Evolutionary conservation across 2,113 vertebrate species (phyloP), one percentile per base, ranked within the genome.

Genomic region (Phainopepla nitens): DNA sequence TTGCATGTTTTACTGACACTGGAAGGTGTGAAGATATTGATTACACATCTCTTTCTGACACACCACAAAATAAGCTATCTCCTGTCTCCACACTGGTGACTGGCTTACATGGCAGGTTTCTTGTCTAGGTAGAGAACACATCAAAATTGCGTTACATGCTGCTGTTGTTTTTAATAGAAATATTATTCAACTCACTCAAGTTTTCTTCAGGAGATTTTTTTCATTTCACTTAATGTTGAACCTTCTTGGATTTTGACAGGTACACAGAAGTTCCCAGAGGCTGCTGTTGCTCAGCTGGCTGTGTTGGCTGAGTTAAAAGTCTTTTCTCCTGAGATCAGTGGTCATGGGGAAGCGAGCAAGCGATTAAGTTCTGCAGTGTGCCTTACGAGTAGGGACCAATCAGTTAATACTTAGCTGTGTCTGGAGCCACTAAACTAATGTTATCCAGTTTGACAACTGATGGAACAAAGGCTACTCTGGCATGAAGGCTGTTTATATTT

Each of bases 391-490:
- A 53, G 83, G 61, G 94, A 93, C 97, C 72, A 78, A 97, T 95
- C 90, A 69, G 94, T 96, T 97, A 80, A 95, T 95, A 71, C 87
- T 97, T 87, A 80, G 65, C 87, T 85, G 58, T 84, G 56, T 78
- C 93, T 95, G 86, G 49, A 97, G 93, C 75, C 90, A 94, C 87
- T 94, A 97, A 97, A 96, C 89, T 91, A 62, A 97, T 78, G 68
- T 96, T 88, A 89, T n/a, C 56, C 70, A 91, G 94, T 95, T 98
- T 95, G 4, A 97, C 97, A 97, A 93, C 96, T 96, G 87, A 94
- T 97, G 95, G 97, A 96, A 97, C 92, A 96, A 97, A 93, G 92
- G 76, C 93, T 96, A 96, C 90, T 97, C 95, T 97, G 97, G 90
- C 96, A 97, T 97, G 96, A 98, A 97, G 83, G 80, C 79, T 96